Conservation (phyloP, 2,113 vertebrate species). For the Microcebus jonahi region DNA sequence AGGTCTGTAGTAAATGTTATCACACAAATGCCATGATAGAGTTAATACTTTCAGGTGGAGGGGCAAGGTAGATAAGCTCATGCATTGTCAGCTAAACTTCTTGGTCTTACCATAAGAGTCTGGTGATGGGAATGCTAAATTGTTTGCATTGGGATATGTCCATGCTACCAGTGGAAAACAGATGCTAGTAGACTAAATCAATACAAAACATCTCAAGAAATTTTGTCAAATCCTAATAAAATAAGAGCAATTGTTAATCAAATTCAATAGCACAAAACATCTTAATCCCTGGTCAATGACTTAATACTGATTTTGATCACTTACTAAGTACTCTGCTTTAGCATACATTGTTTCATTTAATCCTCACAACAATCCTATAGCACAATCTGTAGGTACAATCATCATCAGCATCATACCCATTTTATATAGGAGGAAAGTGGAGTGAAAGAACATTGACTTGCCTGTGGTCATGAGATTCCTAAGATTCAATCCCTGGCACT, state of each 20-base stretch:
- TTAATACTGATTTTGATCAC: background rate
- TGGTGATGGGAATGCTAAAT: background rate
- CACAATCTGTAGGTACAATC: background rate
- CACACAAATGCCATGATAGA: background rate
- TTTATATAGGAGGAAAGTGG: background rate
- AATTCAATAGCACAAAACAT: background rate
- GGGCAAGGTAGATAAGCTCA: background rate
- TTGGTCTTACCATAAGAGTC: background rate
- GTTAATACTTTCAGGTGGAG: background rate
- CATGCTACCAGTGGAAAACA: background rate
- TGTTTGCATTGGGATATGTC: background rate
- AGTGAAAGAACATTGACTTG: background rate
- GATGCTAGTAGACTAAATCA: background rate
- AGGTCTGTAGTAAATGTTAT: background rate
- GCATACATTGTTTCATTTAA: background rate
- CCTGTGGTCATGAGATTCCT: background rate
- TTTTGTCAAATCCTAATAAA: background rate
- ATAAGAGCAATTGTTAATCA: background rate
- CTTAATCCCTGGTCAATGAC: background rate
- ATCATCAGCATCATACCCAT: background rate
- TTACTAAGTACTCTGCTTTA: background rate
- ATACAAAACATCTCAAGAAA: background rate
- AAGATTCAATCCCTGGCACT: background rate
- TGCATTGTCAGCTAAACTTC: background rate
- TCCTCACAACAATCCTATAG: background rate